Evolutionary conservation across 2,888 invertebrate genomes (phyloP), one percentile per base, ranked within the genome.

Genomic region (Ferdinandea cuprea): DNA sequence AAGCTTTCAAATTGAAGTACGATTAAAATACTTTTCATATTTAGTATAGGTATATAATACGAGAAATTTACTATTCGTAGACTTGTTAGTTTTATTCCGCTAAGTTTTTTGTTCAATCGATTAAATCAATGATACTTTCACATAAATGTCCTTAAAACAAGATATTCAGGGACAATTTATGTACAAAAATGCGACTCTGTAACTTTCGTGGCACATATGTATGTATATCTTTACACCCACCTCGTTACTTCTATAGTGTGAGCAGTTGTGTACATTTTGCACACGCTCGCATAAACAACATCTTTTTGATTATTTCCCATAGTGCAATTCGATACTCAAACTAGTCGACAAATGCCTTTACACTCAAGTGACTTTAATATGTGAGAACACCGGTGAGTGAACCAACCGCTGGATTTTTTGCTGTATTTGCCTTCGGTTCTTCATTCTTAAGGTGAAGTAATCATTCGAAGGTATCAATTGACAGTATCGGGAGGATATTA

Each of bases 401-500:
- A 84, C 79, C 78, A 58, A 83, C 83, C 83, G 77, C 83, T 73
- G 78, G 66, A 83, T 77, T 83, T n/a, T 72, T 78, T 78, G 68
- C 73, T 83, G 78, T 56, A 37, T 78, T 71, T 78, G 72, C 73
- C 35, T 83, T 83, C 32, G 52, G 44, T 32, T 46, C 37, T 63
- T 44, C 56, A 50, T 78, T 83, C 68, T 83, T 48, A 30, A 61
- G 72, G 61, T 73, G 73, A 77, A 78, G 83, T 77, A 72, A 74
- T 72, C 50, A 85, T 69, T 69, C 19, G 48, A 69, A 68, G 54
- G 80, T 85, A 85, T 85, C 85, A 59, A 72, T 84, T 85, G 69
- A 73, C 83, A 83, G 79, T 76, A 74, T 74, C 81, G 54, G 77
- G 85, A 85, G 85, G 85, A 85, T 85, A 85, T 77, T 79, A 83